Base-by-base conservation (phyloP, 2,888 invertebrate species). In the Balanococcus diminutus region DNA sequence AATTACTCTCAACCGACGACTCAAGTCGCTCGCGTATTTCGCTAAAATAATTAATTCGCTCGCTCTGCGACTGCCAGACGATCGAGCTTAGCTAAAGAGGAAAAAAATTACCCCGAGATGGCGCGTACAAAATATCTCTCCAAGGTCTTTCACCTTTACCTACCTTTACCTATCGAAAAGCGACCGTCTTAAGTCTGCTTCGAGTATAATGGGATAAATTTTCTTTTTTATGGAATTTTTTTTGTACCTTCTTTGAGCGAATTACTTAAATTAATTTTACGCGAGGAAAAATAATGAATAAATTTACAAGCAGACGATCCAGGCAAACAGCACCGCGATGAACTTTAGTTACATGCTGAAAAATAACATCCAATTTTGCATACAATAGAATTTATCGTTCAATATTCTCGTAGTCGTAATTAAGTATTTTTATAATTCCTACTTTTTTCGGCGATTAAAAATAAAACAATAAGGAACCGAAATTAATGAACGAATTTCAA, bases 31-130 rank as follows among this genome's bases (percentile, higher is more conserved):
- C 36, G 19, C 51, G 4, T 32, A 32, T 32, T 19, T 32, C 16
- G 2, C 75, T 32, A n/a, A 32, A 75, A 75, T 32, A 75, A 75
- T 75, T 32, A 75, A 75, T 75, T 75, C 75, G 42, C 11, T 72
- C 19, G 19, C 22, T 42, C 42, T 11, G 42, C 14, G 16, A 5
- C 6, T 39, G 39, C 39, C 39, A 5, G 6, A 42, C 42, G 42
- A 42, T 39, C 39, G 19, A 19, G 56, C 22, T 22, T 56, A 56
- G 14, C 16, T 11, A 11, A 39, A 39, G 42, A 11, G 3, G 11
- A 42, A 42, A 42, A n/a, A 56, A 56, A 56, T 56, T 1, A 56
- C 56, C 5, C 56, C 42, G 42, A 16, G 14, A 14, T 42, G 42
- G 42, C 42, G 42, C n/a, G n/a, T n/a, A 6, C 42, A 61, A 61